Evolutionary conservation across 1,140 invertebrate species (phyloP).

Genomic region (Planococcus citri): DNA sequence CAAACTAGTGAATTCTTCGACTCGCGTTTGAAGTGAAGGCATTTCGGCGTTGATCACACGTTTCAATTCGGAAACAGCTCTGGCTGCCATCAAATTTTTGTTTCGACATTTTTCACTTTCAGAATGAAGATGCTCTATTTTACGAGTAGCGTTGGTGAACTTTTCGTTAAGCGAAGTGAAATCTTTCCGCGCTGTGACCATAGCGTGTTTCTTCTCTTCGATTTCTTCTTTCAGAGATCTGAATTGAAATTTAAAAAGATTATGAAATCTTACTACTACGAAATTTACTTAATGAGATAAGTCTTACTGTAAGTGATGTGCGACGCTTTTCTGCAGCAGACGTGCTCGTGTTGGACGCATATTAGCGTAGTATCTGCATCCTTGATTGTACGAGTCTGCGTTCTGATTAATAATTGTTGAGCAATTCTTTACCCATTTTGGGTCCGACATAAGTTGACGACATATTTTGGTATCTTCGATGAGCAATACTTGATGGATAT

Average conservation of each 20-base stretch:
- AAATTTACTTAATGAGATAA: not conserved
- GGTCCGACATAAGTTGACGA: slow-evolving; percentile 44
- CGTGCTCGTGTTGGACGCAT: not conserved
- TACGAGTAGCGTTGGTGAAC: not conserved
- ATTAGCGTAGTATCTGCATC: slow-evolving; percentile 45
- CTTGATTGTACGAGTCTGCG: slow-evolving; percentile 46
- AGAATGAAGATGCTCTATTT: not conserved
- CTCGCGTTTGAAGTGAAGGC: not conserved
- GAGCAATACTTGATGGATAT: slow-evolving; percentile 53
- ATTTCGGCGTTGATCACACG: not conserved
- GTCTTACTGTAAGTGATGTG: not conserved
- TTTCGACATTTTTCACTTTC: not conserved
- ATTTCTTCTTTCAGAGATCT: slow-evolving; percentile 6
- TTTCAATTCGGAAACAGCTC: not conserved
- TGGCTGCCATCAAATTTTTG: not conserved
- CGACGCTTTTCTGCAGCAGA: not conserved
- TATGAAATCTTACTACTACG: not conserved
- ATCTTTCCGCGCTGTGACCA: not conserved
- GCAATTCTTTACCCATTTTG: slow-evolving; percentile 50
- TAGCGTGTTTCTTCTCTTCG: not conserved
- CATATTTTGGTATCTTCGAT: slow-evolving; percentile 50
- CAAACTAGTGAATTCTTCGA: not conserved
- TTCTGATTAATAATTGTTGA: slow-evolving; percentile 46
- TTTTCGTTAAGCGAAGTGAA: no score
- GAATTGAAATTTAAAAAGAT: not conserved